These are phyloP conservation scores for Ctena decussata DNA, from an alignment of 2,888 invertebrate species.

Conservation along the genomic window DNA sequence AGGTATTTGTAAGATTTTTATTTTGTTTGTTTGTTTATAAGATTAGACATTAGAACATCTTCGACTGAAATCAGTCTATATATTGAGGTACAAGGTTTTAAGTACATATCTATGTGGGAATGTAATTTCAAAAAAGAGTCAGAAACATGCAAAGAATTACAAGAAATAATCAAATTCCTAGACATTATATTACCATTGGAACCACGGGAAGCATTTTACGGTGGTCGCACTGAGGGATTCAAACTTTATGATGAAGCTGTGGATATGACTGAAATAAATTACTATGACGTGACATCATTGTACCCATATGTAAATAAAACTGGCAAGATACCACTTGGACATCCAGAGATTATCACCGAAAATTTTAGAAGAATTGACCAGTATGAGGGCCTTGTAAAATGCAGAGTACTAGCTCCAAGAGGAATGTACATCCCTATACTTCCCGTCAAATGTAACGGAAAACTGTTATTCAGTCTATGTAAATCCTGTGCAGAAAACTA, in stretches of 20 bases:
- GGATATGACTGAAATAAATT: conserved; percentile 65
- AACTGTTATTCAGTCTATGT: conserved; percentile 83
- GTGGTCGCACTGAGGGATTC: conserved; percentile 75
- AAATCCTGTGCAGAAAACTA: conserved; percentile 52
- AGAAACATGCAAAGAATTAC: conserved; percentile 51
- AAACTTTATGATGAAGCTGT: conserved; percentile 64
- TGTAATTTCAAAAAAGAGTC: conserved; percentile 60
- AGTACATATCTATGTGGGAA: conserved; percentile 47
- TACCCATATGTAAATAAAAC: conserved; percentile 77
- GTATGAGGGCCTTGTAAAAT: conserved; percentile 77
- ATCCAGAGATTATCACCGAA: conserved; percentile 69
- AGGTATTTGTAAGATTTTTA: too few relatives aligned
- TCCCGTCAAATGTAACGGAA: conserved; percentile 74
- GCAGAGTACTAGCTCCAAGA: conserved; percentile 74
- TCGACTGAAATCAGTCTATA: too few relatives aligned
- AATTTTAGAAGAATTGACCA: conserved; percentile 62
- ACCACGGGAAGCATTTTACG: conserved; percentile 76
- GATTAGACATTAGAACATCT: too few relatives aligned
- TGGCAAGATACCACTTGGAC: conserved; percentile 70
- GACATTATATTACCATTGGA: conserved; percentile 61
- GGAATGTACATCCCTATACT: conserved; percentile 79
- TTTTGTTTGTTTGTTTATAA: too few relatives aligned
- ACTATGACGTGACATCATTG: conserved; percentile 71
- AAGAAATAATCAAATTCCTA: conserved; percentile 45
- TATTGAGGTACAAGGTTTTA: background rate